A percentile compares a stretch with the other conserved stretches of the same genome.
Conservation (phyloP, 1,140 invertebrate genomes). For the Zaprionus kolodkinae region DNA sequence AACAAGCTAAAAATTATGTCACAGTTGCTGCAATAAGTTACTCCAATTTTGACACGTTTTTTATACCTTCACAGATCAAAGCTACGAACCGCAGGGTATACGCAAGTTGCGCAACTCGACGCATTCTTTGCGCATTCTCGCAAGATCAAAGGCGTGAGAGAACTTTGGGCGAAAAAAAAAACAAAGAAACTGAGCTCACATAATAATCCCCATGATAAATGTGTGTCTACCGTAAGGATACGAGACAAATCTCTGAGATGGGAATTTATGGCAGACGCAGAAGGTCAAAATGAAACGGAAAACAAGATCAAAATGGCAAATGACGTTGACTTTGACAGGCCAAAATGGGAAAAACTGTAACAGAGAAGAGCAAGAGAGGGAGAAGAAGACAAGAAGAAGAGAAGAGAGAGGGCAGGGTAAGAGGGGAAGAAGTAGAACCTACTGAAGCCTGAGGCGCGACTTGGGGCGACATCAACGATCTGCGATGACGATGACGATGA, state of each 20-base stretch:
- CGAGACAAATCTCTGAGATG: constrained; percentile 49
- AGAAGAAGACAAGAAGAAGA: background rate
- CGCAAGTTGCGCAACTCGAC: background rate
- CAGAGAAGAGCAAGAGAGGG: constrained; percentile 12
- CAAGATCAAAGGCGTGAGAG: constrained; percentile 81
- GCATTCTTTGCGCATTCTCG: constrained; percentile 19
- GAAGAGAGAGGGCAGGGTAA: background rate
- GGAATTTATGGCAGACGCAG: constrained; percentile 65
- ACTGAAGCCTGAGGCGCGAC: constrained; percentile 1
- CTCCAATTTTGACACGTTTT: background rate
- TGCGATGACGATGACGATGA: constrained; percentile 69
- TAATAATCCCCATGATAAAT: constrained; percentile 64
- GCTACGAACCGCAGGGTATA: constrained; percentile 18
- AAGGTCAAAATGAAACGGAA: constrained; percentile 68
- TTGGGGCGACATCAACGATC: background rate
- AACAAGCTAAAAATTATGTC: background rate
- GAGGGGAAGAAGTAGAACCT: constrained; percentile 1
- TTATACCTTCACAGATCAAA: background rate
- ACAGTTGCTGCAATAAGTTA: background rate
- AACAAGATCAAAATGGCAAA: constrained; percentile 40
- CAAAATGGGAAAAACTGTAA: constrained; percentile 46
- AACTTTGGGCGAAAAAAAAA: constrained; percentile 8
- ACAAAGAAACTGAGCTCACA: too few relatives aligned
- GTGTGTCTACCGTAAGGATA: constrained; percentile 53
- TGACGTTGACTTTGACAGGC: constrained; percentile 54